A percentile compares a stretch with the other conserved stretches of the same genome.
Evolutionary conservation across 2,888 invertebrate species (phyloP).

Genomic region (Orthosia gothica): DNA sequence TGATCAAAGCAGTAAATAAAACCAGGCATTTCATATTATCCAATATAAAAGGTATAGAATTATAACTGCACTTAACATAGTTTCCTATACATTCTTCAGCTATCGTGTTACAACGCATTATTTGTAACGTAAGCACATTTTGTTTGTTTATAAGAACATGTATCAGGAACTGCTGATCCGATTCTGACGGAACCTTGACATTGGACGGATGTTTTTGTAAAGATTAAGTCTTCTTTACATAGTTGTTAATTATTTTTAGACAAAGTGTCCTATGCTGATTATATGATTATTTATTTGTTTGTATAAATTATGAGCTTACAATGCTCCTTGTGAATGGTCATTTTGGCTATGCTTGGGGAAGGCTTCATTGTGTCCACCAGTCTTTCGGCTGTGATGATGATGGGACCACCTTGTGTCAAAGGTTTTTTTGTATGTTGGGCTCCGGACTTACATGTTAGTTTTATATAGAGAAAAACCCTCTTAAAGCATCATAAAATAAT

Average conservation of each 20-base stretch:
- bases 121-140: conserved; percentile 34
- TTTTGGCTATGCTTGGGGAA: not conserved
- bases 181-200: conserved; percentile 57
- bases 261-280: not conserved
- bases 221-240: conserved; percentile 31
- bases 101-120: conserved; percentile 37
- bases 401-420: not conserved
- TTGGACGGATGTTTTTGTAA: conserved; percentile 53
- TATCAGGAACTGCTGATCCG: conserved; percentile 48
- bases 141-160: conserved; percentile 48
- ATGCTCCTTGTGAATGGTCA: not conserved
- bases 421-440: too few relatives aligned
- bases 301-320: too few relatives aligned
- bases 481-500: too few relatives aligned
- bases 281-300: not conserved
- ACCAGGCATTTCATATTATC: not conserved
- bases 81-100: conserved; percentile 31
- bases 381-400: not conserved
- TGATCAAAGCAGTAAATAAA: not conserved
- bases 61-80: not conserved
- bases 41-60: not conserved
- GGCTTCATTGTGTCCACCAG: not conserved
- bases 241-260: conserved; percentile 21
- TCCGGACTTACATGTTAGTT: too few relatives aligned
- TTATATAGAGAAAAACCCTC: too few relatives aligned